These are phyloP conservation scores for Aphrocallistes beatrix DNA, from an alignment of 37 sponge, comb jelly and placozoan species.

Conservation along the genomic window DNA sequence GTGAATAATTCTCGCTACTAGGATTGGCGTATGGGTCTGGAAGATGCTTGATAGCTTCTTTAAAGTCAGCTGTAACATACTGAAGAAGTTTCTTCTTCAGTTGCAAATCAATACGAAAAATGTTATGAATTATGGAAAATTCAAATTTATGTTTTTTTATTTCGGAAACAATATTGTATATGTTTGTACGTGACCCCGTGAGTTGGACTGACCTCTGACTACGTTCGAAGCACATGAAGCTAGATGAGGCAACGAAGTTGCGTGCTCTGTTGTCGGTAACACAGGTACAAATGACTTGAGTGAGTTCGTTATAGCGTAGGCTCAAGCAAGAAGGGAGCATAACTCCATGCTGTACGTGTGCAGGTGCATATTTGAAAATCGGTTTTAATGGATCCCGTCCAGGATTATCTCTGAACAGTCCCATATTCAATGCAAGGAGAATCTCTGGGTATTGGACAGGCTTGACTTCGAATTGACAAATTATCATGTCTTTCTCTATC, in stretches of 20 bases:
- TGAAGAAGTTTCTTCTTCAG: neutral
- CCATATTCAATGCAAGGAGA: neutral
- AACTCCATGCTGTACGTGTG: neutral
- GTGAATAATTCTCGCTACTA: neutral
- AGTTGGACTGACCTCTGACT: neutral
- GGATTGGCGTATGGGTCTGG: neutral
- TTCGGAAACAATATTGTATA: neutral
- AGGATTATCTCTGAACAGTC: neutral
- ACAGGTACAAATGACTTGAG: neutral
- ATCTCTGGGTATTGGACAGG: neutral
- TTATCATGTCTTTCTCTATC: neutral
- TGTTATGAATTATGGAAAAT: neutral
- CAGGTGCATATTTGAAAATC: neutral
- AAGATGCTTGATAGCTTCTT: neutral
- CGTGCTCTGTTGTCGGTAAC: neutral
- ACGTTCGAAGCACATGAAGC: neutral
- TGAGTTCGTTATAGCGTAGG: neutral
- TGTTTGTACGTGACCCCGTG: neutral
- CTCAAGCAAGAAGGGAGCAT: neutral
- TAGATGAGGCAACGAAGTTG: neutral
- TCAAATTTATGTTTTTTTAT: neutral
- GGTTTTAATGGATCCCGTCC: neutral
- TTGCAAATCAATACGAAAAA: slow-evolving; percentile 1
- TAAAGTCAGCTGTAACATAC: neutral
- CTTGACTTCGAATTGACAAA: neutral